Conservation (phyloP, 2,113 vertebrate species). For the Cygnus buccinator region DNA sequence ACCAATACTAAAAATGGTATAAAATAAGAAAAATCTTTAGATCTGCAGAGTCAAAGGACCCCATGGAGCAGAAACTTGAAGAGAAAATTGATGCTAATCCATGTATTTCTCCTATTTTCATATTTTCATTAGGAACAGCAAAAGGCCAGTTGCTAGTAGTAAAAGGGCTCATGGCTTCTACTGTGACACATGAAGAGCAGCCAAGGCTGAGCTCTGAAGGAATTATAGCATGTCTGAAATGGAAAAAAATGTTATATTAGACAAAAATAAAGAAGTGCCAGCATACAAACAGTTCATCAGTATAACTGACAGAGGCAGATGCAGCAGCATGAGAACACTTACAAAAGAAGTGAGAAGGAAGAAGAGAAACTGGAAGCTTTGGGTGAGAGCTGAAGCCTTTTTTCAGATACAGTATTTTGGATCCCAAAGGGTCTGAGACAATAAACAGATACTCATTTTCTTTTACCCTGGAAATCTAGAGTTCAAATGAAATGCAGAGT, state of each 20-base stretch:
- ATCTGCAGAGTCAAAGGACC: not conserved
- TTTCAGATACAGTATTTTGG: not conserved
- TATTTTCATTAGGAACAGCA: slow-evolving; percentile 24
- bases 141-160: not conserved
- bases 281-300: not conserved
- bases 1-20: not conserved
- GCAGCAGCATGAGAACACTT: not conserved
- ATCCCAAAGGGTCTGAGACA: not conserved
- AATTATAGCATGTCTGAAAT: not conserved
- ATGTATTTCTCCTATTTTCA: not conserved
- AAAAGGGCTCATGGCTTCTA: not conserved
- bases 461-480: not conserved
- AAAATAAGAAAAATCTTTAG: not conserved
- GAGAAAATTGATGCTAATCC: not conserved
- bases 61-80: not conserved
- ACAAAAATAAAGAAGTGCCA: not conserved
- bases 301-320: slow-evolving; percentile 1
- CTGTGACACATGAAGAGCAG: not conserved
- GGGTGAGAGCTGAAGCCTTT: not conserved
- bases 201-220: not conserved
- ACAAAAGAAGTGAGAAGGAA: not conserved
- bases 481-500: not conserved
- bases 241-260: not conserved
- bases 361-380: not conserved
- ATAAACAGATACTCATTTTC: slow-evolving; percentile 1